Evolutionary conservation across 2,113 vertebrate genomes (phyloP).

Genomic region (Mystacornis crossleyi): DNA sequence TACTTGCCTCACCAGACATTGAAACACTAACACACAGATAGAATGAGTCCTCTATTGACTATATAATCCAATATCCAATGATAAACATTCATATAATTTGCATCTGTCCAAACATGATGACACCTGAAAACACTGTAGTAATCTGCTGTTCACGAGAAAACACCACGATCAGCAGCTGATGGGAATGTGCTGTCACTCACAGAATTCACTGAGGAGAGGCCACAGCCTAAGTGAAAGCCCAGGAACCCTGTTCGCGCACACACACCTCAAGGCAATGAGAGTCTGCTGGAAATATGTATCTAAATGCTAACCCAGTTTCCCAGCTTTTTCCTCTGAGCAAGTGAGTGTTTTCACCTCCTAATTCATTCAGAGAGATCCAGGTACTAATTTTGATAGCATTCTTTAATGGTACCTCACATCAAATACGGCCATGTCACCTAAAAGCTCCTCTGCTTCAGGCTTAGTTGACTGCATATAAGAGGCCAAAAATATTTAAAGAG

Average conservation of each 20-base stretch:
- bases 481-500: neutral
- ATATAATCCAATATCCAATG: neutral
- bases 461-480: neutral
- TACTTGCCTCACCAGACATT: neutral
- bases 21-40: neutral
- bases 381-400: neutral
- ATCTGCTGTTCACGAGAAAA: neutral
- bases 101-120: neutral
- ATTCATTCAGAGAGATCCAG: neutral
- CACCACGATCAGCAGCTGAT: neutral
- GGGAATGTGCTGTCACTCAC: neutral
- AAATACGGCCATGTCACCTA: neutral
- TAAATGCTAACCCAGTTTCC: neutral
- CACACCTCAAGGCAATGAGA: neutral
- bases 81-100: neutral
- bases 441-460: neutral
- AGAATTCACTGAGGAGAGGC: neutral
- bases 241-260: neutral
- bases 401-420: neutral
- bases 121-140: neutral
- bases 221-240: neutral
- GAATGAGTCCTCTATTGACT: neutral
- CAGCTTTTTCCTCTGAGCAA: neutral
- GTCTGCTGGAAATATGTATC: neutral
- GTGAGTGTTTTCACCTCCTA: neutral